Evolutionary conservation across 2,888 invertebrate species (phyloP).

Genomic region (Selenia dentaria): DNA sequence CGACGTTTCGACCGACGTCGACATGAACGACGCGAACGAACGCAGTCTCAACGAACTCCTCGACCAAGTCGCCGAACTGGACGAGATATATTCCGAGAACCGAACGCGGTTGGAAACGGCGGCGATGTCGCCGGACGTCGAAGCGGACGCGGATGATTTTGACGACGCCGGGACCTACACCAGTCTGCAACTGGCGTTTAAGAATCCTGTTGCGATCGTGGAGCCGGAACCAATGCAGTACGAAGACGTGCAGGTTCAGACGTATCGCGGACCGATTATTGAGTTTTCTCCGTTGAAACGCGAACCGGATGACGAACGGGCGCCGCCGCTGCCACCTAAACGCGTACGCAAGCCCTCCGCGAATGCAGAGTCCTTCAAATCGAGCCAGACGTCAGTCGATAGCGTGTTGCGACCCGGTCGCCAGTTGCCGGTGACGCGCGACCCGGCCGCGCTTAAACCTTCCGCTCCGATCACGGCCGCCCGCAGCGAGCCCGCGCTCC

Average conservation of each 20-base stretch:
- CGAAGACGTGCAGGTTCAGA: slow-evolving; percentile 84
- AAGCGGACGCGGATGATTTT: slow-evolving; percentile 86
- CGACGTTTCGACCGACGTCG: slow-evolving; percentile 36
- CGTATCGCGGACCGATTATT: slow-evolving; percentile 80
- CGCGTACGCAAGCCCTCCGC: slow-evolving; percentile 89
- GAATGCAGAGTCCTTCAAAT: slow-evolving; percentile 86
- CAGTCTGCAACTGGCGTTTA: slow-evolving; percentile 93
- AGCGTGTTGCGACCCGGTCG: slow-evolving; percentile 68
- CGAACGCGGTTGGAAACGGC: slow-evolving; percentile 85
- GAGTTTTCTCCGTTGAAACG: slow-evolving; percentile 79
- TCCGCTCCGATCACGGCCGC: background rate
- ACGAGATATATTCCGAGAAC: slow-evolving; percentile 92
- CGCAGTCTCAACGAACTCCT: slow-evolving; percentile 89
- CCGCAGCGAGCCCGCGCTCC: slow-evolving; percentile 71
- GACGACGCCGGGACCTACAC: slow-evolving; percentile 93
- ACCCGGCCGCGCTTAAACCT: background rate
- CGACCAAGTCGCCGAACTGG: slow-evolving; percentile 91
- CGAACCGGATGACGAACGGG: slow-evolving; percentile 74
- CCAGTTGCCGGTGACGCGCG: slow-evolving; percentile 57
- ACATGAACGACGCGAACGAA: slow-evolving; percentile 66
- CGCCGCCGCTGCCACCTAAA: slow-evolving; percentile 93
- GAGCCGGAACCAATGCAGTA: slow-evolving; percentile 79
- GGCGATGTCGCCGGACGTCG: slow-evolving; percentile 46
- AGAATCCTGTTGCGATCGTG: slow-evolving; percentile 89
- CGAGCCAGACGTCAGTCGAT: slow-evolving; percentile 73